Evolutionary conservation across 2,113 vertebrate species (phyloP).

Genomic region (Colistium nudipinnis): DNA sequence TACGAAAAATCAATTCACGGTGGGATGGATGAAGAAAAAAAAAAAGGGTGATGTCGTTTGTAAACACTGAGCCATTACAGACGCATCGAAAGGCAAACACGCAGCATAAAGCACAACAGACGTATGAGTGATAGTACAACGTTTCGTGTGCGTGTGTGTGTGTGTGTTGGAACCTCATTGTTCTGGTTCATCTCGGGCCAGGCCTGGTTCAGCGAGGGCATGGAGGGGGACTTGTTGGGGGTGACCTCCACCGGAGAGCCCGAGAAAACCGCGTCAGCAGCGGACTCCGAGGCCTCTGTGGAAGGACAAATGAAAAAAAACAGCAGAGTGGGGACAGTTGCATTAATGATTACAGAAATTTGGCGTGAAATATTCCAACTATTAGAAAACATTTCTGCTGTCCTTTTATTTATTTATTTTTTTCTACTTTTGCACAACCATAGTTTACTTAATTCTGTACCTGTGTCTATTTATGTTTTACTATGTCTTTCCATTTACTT

Average conservation of each 20-base stretch:
- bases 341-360: no score
- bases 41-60: conserved; percentile 23
- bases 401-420: no score
- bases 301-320: not conserved
- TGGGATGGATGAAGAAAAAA: conserved; percentile 28
- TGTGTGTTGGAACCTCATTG: conserved; percentile 90
- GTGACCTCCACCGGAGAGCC: conserved; percentile 94
- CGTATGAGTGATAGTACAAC: not conserved
- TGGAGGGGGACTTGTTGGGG: conserved; percentile 97
- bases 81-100: conserved; percentile 46
- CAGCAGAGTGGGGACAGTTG: no score
- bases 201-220: conserved; percentile 98
- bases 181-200: conserved; percentile 98
- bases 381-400: no score
- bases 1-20: conserved; percentile 31
- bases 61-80: conserved; percentile 26
- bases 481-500: no score
- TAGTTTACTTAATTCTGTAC: no score
- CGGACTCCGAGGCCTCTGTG: conserved; percentile 81
- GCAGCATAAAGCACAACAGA: conserved; percentile 41
- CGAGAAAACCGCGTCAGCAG: conserved; percentile 90
- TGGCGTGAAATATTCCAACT: no score
- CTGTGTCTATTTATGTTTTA: no score
- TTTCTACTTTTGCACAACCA: no score
- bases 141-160: conserved; percentile 7